A percentile compares a stretch with the other conserved stretches of the same genome.
Evolutionary conservation across 2,888 invertebrate genomes (phyloP).

Genomic region (Macaria liturata): DNA sequence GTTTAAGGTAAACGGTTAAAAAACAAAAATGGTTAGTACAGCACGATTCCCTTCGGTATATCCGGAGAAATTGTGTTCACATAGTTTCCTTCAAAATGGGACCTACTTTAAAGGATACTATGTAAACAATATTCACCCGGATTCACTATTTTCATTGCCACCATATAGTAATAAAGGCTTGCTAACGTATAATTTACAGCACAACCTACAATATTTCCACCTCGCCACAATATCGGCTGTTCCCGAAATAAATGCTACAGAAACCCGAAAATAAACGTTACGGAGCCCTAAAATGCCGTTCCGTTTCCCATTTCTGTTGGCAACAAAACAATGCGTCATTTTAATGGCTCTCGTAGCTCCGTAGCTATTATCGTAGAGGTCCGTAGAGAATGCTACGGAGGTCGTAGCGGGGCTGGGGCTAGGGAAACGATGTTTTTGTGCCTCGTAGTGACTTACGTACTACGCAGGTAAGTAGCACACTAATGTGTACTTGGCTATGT

Average conservation of each 20-base stretch:
- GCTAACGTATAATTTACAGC: conserved; percentile 2
- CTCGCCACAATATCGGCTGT: not conserved
- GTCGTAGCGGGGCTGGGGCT: conserved; percentile 7
- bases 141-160: not conserved
- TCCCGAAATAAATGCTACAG: conserved; percentile 5
- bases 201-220: conserved; percentile 5
- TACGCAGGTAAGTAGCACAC: too few species aligned
- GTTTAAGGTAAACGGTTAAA: too few species aligned
- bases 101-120: too few species aligned
- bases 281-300: conserved; percentile 31
- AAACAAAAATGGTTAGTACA: too few species aligned
- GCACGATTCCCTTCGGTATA: too few species aligned
- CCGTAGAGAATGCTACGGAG: conserved; percentile 35
- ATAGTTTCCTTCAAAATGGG: too few species aligned
- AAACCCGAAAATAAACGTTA: conserved; percentile 6
- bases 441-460: too few species aligned
- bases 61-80: too few species aligned
- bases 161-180: conserved; percentile 7
- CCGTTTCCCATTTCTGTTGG: conserved; percentile 37
- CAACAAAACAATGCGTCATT: conserved; percentile 52
- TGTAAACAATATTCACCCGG: too few species aligned
- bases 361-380: conserved; percentile 39
- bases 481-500: too few species aligned
- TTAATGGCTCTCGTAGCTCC: conserved; percentile 28
- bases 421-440: too few species aligned